Base-by-base conservation (phyloP, 2,113 vertebrate species). In the Scomber colias region DNA sequence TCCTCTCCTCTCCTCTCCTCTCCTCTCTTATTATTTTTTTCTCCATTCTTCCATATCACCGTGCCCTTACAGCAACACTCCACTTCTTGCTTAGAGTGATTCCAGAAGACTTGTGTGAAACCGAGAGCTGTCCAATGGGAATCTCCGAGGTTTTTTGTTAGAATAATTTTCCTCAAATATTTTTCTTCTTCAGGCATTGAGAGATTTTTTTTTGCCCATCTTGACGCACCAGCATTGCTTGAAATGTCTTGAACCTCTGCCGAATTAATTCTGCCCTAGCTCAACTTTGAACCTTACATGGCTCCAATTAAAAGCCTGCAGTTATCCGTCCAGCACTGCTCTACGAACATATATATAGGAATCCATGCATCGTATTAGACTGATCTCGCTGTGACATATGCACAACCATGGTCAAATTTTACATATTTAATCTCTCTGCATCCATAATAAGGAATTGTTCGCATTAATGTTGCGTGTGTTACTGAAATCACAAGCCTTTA, bases 101-200 rank as follows among this genome's bases (percentile, higher is more conserved):
- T 86, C 75, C 74, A 82, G 71, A 80, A 82, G 60, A 86, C 55
- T 71, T 53, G 27, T 83, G 67, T 86, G 83, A 88, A 92, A 91
- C 79, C 21, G 21, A 79, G 53, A 87, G 75, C 65, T 90, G 81
- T 92, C 89, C 71, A 82, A 60, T 85, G 89, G 89, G 85, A 92
- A 82, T 90, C 80, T 85, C 68, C 61, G 40, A 87, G 84, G 69
- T 90, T 89, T 93, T 89, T 90, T 51, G 82, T 93, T 78, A 57
- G 79, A 93, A 91, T 92, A 83, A 87, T 89, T 92, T 90, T 92
- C 76, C 83, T 93, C 75, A 89, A 92, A 91, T 90, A 88, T 89
- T 90, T 87, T 86, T 91, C 54, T 63, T 86, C 85, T 91, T 80
- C 75, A 44, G 89, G 89, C 89, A 19, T 51, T 83, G 3, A 56